These are phyloP conservation scores for Cossypha polioptera DNA, from an alignment of 2,797 vertebrate species.

Conservation along the genomic window DNA sequence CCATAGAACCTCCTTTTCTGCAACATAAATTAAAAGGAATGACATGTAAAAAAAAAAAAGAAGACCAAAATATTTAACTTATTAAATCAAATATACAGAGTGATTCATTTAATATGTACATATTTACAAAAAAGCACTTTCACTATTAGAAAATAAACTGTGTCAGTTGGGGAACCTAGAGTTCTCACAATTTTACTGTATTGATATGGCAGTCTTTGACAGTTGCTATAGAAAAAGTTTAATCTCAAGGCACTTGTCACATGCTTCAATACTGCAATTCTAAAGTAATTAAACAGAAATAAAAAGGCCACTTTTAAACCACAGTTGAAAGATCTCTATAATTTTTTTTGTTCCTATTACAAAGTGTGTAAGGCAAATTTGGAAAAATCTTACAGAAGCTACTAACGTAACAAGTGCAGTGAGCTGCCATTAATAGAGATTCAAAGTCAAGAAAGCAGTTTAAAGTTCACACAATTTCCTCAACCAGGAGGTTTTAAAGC, in stretches of 20 bases:
- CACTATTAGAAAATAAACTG: constrained; percentile 87
- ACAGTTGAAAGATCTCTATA: constrained; percentile 82
- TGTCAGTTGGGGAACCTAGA: constrained; percentile 70
- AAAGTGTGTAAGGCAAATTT: constrained; percentile 71
- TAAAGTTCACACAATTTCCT: constrained; percentile 68
- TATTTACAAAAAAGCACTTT: constrained; percentile 90
- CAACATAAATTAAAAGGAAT: constrained; percentile 86
- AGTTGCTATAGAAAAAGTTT: constrained; percentile 78
- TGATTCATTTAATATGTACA: constrained; percentile 97
- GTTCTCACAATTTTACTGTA: constrained; percentile 69
- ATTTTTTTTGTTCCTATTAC: constrained; percentile 54
- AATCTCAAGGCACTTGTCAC: constrained; percentile 96
- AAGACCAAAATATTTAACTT: constrained; percentile 89
- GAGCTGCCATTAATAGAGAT: constrained; percentile 75
- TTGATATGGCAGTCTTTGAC: constrained; percentile 78
- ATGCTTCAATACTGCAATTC: constrained; percentile 88
- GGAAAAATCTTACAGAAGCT: constrained; percentile 68
- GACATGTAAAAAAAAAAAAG: constrained; percentile 82
- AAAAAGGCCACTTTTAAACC: constrained; percentile 92
- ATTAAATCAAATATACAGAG: constrained; percentile 99
- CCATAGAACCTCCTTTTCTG: constrained; percentile 87
- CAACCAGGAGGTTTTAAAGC: constrained; percentile 75
- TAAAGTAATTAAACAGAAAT: constrained; percentile 73
- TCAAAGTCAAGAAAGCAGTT: constrained; percentile 61
- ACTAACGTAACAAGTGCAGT: constrained; percentile 63